Evolutionary conservation across 2,113 vertebrate genomes (phyloP).

Genomic region (Onychorhynchus coronatus): DNA sequence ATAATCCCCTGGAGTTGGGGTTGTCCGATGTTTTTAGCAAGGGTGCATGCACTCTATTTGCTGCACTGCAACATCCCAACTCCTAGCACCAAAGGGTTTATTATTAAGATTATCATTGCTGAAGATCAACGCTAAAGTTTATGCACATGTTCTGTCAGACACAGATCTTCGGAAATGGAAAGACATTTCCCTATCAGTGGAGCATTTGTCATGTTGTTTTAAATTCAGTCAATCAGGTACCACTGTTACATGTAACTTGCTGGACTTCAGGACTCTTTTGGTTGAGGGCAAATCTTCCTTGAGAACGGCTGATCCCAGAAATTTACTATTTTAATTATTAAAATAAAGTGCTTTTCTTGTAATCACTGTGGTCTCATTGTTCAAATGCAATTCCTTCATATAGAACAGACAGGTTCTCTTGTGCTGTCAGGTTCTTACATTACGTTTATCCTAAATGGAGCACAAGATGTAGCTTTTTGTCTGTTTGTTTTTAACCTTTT

Average conservation of each 20-base stretch:
- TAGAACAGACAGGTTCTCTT: not conserved
- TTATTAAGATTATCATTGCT: slow-evolving; percentile 73
- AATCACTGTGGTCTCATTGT: slow-evolving; percentile 13
- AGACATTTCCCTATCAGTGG: not conserved
- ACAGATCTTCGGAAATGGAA: slow-evolving; percentile 46
- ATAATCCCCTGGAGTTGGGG: slow-evolving; percentile 37
- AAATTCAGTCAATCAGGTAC: slow-evolving; percentile 61
- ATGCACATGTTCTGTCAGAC: slow-evolving; percentile 57
- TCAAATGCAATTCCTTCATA: slow-evolving; percentile 44
- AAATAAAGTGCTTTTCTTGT: slow-evolving; percentile 59
- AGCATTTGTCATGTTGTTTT: slow-evolving; percentile 29
- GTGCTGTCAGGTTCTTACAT: not conserved
- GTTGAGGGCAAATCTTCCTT: slow-evolving; percentile 17
- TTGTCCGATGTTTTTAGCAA: not conserved
- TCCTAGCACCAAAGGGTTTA: slow-evolving; percentile 79
- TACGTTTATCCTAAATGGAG: slow-evolving; percentile 17
- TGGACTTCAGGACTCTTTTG: not conserved
- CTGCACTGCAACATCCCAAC: slow-evolving; percentile 34
- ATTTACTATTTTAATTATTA: slow-evolving; percentile 25
- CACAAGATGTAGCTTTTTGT: not conserved
- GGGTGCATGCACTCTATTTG: not conserved
- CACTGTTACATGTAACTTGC: slow-evolving; percentile 28
- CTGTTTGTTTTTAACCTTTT: slow-evolving; percentile 42
- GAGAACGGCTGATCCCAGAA: not conserved
- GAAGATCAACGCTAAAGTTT: slow-evolving; percentile 69